Evolutionary conservation across 64 coral and sea anemone genomes (phyloP), one percentile per base, ranked within the genome.

Genomic region (Cladopsammia gracilis): DNA sequence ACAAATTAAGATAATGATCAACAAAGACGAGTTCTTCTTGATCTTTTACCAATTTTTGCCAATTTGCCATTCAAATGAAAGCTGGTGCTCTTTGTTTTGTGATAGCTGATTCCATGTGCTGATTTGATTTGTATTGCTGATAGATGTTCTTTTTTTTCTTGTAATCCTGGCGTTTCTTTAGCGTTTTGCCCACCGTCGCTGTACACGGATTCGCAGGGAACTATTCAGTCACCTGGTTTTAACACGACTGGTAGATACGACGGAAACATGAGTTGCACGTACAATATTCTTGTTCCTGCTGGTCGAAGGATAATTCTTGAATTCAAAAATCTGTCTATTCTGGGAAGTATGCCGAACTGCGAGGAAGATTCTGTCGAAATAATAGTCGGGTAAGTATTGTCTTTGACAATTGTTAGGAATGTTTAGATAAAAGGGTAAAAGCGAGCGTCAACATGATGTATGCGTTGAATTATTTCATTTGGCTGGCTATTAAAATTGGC

Each of bases 361-460:
- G 6, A 4, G 10, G n/a, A 86, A 51, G 90, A 76, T 70, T 93
- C 71, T 69, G 24, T 93, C 26, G 73, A 93, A 78, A 78, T 93
- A 69, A 51, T 56, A 9, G 82, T 93, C 11, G 83, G 90, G 90
- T 87, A 86, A 70, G 83, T 86, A 48, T 53, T n/a, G n/a, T n/a
- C 4, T 53, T 14, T 25, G 0, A n/a, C n/a, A n/a, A n/a, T n/a
- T n/a, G n/a, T 6, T 58, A 9, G 3, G 22, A 5, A 18, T 7
- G 5, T 71, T 71, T 71, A 25, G 5, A 71, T 18, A 5, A 6
- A 16, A 71, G 5, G 7, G 7, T 71, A 8, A 22, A n/a, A n/a
- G n/a, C n/a, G n/a, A n/a, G n/a, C n/a, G n/a, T n/a, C n/a, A n/a
- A n/a, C n/a, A n/a, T n/a, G n/a, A n/a, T n/a, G n/a, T n/a, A n/a